Evolutionary conservation across 2,888 invertebrate genomes (phyloP).

Genomic region (Idaea dimidiata): DNA sequence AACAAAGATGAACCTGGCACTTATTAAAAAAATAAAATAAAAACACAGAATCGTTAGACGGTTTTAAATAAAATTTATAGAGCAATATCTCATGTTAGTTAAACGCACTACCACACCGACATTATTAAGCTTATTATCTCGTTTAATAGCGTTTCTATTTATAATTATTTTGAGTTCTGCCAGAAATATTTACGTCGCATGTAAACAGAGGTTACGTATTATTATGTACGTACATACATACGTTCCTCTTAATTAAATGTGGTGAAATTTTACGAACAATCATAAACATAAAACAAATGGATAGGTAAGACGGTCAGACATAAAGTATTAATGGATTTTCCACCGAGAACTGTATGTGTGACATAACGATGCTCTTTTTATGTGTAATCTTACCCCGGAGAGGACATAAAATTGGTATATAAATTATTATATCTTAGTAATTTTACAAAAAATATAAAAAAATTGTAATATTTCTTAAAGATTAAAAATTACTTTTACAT

Average conservation of each 20-base stretch:
- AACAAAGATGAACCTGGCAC: not conserved
- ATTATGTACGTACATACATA: not conserved
- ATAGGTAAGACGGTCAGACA: slow-evolving; percentile 1
- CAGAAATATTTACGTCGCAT: not conserved
- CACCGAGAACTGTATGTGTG: not conserved
- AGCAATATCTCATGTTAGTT: not conserved
- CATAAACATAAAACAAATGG: slow-evolving; percentile 1
- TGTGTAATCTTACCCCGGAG: not conserved
- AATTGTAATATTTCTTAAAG: not conserved
- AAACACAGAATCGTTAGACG: not conserved
- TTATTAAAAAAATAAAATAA: not conserved
- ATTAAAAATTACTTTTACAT: not conserved
- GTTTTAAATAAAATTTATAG: not conserved
- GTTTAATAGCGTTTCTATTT: not conserved
- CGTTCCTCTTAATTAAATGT: not conserved
- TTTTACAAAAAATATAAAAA: not conserved
- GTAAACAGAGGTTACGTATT: not conserved
- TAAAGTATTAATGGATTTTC: not conserved
- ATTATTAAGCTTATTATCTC: not conserved
- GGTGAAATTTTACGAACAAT: slow-evolving; percentile 1
- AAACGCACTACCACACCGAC: not conserved
- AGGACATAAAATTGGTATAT: not conserved
- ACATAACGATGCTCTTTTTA: not conserved
- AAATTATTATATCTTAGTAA: not conserved
- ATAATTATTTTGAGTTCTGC: not conserved